These are phyloP conservation scores for Branchinecta sandiegonensis DNA, from an alignment of 2,888 invertebrate genomes.

Conservation along the genomic window DNA sequence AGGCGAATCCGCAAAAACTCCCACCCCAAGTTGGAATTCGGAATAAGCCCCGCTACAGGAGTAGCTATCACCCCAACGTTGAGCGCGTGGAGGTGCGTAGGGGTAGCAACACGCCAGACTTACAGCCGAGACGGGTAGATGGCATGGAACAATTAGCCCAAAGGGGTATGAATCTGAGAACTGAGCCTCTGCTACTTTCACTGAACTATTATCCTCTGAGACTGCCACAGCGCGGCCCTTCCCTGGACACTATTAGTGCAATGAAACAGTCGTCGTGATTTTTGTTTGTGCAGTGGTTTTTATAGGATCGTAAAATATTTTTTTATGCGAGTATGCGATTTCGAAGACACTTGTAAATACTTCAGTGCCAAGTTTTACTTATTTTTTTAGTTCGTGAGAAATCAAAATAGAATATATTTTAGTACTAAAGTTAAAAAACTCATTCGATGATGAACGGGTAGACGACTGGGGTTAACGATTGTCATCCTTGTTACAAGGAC, in stretches of 20 bases:
- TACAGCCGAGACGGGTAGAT: not conserved
- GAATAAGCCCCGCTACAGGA: slow-evolving; percentile 9
- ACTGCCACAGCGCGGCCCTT: not conserved
- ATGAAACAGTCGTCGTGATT: not conserved
- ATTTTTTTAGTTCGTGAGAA: slow-evolving; percentile 1
- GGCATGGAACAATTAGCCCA: not conserved
- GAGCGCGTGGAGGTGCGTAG: slow-evolving; percentile 10
- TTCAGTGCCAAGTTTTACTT: slow-evolving; percentile 9
- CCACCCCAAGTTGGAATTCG: not conserved
- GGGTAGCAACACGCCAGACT: slow-evolving; percentile 4
- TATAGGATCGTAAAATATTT: not conserved
- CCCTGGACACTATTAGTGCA: not conserved
- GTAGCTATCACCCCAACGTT: slow-evolving; percentile 7
- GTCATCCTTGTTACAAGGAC: too few relatives aligned
- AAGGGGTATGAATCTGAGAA: not conserved
- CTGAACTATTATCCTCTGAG: slow-evolving; percentile 10
- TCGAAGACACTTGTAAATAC: not conserved
- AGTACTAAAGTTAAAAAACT: not conserved
- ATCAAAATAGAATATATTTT: slow-evolving; percentile 15
- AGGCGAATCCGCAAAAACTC: not conserved
- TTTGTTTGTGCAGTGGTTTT: not conserved
- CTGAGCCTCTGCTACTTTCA: not conserved
- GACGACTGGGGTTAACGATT: too few relatives aligned
- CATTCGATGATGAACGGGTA: too few relatives aligned
- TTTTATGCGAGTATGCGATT: too few relatives aligned